Base-by-base conservation (phyloP, 2,797 vertebrate species). In the Urocyon cinereoargenteus region DNA sequence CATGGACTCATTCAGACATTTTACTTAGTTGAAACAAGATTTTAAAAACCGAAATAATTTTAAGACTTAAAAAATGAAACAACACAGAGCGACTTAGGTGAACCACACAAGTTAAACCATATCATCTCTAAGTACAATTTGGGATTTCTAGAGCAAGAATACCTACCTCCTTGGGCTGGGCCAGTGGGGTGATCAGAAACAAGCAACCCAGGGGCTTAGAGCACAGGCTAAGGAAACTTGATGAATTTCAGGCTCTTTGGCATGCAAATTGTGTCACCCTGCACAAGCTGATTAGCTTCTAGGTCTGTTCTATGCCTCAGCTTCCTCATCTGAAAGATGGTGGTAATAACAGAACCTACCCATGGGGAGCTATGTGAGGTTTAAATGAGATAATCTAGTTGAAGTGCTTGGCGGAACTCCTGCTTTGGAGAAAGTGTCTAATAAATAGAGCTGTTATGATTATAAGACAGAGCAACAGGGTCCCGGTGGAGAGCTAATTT, bases 11-110 rank as follows among this genome's bases (percentile, higher is more conserved):
- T 87, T 34, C 34, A 75, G 82, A 77, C 34, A 70, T 94, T 94
- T 96, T 59, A 85, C 64, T 94, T n/a, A 28, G 62, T 57, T 8
- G 5, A 85, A 90, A 92, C 8, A 89, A 91, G 14, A 94, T 22
- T 40, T 21, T 87, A 87, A 81, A 90, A 55, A 19, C 9, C 5
- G 59, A 77, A 77, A 78, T 82, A 26, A 6, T 8, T 22, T n/a
- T 34, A 79, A 86, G 36, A 72, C 36, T 64, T 22, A 62, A 61
- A 66, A 86, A 75, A 51, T 34, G 36, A 51, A 78, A 88, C 1
- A n/a, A 66, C 4, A 75, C 26, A 45, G 22, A 62, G 62, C 14
- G 31, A 31, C 90, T 85, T 2, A 81, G 51, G 68, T 64, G 62
- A 62, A n/a, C 64, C 15, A 15, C 6, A 0, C 28, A 51, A 64